Percentiles rank a stretch among this genome's conserved stretches.
Conservation (phyloP, 2,113 vertebrate genomes). For the Entomyzon cyanotis region DNA sequence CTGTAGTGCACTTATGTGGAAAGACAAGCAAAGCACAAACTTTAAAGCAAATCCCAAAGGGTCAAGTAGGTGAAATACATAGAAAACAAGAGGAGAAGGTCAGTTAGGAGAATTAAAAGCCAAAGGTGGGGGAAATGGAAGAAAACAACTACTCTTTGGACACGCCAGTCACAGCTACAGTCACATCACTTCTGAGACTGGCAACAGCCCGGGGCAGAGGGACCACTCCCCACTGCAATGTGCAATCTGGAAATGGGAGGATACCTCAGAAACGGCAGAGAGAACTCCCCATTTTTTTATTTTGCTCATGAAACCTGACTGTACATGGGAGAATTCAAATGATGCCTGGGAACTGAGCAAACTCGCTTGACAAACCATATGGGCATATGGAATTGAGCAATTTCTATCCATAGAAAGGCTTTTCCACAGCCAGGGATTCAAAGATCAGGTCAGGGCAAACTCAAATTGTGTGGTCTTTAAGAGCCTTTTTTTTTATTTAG, state of each 20-base stretch:
- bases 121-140: background rate
- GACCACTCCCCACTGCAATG: background rate
- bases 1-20: rapidly evolving
- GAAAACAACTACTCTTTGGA: rapidly evolving
- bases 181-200: background rate
- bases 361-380: background rate
- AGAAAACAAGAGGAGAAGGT: background rate
- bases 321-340: background rate
- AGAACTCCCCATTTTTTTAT: background rate
- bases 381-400: background rate
- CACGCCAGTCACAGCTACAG: background rate
- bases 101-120: background rate
- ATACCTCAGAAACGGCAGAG: background rate
- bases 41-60: background rate
- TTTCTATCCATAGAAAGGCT: background rate
- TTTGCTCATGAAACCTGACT: background rate
- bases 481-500: background rate
- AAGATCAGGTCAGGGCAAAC: background rate
- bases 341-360: background rate
- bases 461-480: background rate
- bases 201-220: background rate
- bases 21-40: background rate
- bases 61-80: background rate
- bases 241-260: background rate
- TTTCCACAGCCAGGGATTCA: background rate